Conservation (phyloP, 2,888 invertebrate species). For the Lamellibrachia columna region DNA sequence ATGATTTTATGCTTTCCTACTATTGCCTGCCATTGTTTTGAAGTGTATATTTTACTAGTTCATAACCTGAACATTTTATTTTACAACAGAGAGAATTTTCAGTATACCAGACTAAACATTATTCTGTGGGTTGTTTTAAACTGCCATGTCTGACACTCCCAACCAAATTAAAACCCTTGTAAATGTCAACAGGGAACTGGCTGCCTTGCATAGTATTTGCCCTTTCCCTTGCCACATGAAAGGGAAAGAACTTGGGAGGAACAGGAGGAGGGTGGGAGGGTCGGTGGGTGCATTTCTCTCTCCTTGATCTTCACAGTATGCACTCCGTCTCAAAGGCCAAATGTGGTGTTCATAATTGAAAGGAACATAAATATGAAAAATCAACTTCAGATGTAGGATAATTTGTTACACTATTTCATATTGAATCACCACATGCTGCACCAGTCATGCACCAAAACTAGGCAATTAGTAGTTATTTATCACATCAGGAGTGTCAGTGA, state of each 20-base stretch:
- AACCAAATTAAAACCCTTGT: neutral
- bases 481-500: neutral
- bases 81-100: neutral
- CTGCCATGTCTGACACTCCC: neutral
- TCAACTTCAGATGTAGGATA: neutral
- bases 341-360: neutral
- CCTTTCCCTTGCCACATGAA: neutral
- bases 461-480: neutral
- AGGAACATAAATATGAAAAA: neutral
- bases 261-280: neutral
- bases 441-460: neutral
- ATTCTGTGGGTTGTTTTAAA: neutral
- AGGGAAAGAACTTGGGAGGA: neutral
- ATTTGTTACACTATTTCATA: neutral
- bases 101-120: neutral
- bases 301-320: neutral
- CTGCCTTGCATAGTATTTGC: neutral
- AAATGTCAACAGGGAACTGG: neutral
- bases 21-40: neutral
- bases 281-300: neutral
- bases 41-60: neutral
- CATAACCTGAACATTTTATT: neutral
- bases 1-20: neutral
- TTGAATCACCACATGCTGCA: neutral
- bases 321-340: neutral